Evolutionary conservation across 2,888 invertebrate genomes (phyloP), one percentile per base, ranked within the genome.

Genomic region (Formica aserva): DNA sequence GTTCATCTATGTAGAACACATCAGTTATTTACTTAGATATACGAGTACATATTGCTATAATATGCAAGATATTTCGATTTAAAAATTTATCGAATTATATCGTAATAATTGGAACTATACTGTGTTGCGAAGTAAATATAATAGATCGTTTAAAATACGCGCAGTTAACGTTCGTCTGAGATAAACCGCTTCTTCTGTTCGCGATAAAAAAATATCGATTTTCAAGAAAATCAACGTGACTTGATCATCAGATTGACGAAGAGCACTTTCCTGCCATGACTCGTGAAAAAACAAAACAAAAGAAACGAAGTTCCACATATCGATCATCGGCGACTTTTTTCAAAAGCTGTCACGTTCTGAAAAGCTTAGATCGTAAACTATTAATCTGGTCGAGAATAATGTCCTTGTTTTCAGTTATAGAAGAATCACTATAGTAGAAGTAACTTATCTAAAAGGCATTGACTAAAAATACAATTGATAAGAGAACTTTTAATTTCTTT

Each of bases 321-420:
- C 75, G 75, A 82, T 82, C 45, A 66, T 66, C 82, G 65, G 32
- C 76, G 82, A 76, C 66, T 57, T 82, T 76, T 82, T 82, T 57
- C 48, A 55, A 63, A 76, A 76, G 66, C 55, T 65, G 32, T 52
- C 55, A 13, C 22, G 41, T 60, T 76, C 77, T 45, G 45, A 60
- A 66, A 48, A 66, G 26, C 57, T 52, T 35, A 29, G n/a, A 38
- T 82, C 57, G 15, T 76, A 55, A 82, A 76, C 35, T 71, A 71
- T 78, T 71, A 78, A 78, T 78, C 18, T 15, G 32, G 0, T 13
- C 57, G 13, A 35, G 60, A 78, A 45, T 57, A 67, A 78, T 78
- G 32, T 22, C 22, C 38, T 66, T 55, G 55, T 66, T 41, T 77
- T 78, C 22, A 18, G 41, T 71, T 45, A 32, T 8, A 76, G 9